Evolutionary conservation across 2,797 vertebrate species (phyloP), one percentile per base, ranked within the genome.

Genomic region (Periparus ater): DNA sequence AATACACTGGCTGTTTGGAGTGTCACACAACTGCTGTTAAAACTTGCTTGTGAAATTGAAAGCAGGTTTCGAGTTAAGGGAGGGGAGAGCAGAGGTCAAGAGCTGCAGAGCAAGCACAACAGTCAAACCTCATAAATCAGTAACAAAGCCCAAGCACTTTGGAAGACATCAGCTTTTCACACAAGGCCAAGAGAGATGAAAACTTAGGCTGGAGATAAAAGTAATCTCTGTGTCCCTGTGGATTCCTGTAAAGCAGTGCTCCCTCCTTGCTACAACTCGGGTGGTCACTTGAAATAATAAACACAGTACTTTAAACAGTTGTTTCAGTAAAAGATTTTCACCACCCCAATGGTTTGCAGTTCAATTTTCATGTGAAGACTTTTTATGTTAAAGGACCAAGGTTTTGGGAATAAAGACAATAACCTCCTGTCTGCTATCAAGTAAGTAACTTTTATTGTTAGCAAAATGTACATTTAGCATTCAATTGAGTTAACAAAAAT

Each of bases 251-350:
- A 7, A 62, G 29, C 26, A 88, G 12, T 11, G 26, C 30, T 66
- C 10, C 10, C 6, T 27, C 23, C 13, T 4, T 13, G 21, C 22
- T 14, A 13, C 21, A 23, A 0, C 1, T 7, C 8, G 20, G 16
- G 17, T 10, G 9, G 45, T 60, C 45, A 47, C 23, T n/a, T 44
- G 25, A 71, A 81, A 67, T 17, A 66, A 29, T 22, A 38, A 54
- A 38, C 16, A 30, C 16, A 38, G 3, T 2, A 11, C 13, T 25
- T 40, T 40, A 47, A 40, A 32, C 5, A 62, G 17, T 54, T 60
- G 36, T 42, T 83, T 76, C 50, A 74, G 7, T 27, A 58, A 71
- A 44, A 53, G 11, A 42, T 71, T 88, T 83, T 73, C 18, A 17
- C 13, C 19, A 21, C 22, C 21, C 21, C 36, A 17, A 13, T 51